Base-by-base conservation (phyloP, 2,888 invertebrate genomes). In the Siphlonurus alternatus region DNA sequence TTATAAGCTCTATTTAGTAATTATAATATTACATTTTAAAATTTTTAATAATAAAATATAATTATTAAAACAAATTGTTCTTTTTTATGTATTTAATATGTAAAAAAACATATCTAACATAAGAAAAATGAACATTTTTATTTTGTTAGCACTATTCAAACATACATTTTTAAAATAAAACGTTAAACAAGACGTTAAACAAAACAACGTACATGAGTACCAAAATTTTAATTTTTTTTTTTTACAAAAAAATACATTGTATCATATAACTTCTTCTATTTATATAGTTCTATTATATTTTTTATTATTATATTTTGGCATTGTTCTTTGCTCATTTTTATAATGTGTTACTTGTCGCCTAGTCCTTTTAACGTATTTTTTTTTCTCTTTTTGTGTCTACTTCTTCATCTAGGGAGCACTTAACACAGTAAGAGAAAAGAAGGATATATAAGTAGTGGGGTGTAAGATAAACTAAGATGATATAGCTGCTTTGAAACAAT, bases 291-390 rank as follows among this genome's bases (percentile, higher is more conserved):
- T 38, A 38, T 38, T 38, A 38, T 38, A 38, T 38, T 38, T 38
- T 38, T 38, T 38, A 38, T 38, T 38, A 38, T 38, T 38, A 38
- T 56, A 20, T 56, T 38, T 56, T 56, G 56, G 56, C 56, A 56
- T 56, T 56, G 22, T 56, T 56, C 56, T n/a, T 22, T 20, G 56
- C 56, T 20, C 22, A 56, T 56, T 56, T 56, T 56, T 56, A 56
- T 56, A 56, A 56, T 56, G 56, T 56, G 56, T 56, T 56, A 56
- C 56, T 20, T 56, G 56, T 56, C 56, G 22, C 19, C 56, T 20
- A 22, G n/a, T 56, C 56, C 56, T 56, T 56, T 56, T 56, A 56
- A 22, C 56, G 56, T 20, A 10, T 56, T n/a, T 56, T n/a, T 22
- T n/a, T 56, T 7, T 56, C 19, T 56, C 19, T 56, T n/a, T 56